A percentile compares a stretch with the other conserved stretches of the same genome.
These are phyloP conservation scores for Epinephelus fuscoguttatus DNA, from an alignment of 2,113 vertebrate genomes.

Conservation along the genomic window DNA sequence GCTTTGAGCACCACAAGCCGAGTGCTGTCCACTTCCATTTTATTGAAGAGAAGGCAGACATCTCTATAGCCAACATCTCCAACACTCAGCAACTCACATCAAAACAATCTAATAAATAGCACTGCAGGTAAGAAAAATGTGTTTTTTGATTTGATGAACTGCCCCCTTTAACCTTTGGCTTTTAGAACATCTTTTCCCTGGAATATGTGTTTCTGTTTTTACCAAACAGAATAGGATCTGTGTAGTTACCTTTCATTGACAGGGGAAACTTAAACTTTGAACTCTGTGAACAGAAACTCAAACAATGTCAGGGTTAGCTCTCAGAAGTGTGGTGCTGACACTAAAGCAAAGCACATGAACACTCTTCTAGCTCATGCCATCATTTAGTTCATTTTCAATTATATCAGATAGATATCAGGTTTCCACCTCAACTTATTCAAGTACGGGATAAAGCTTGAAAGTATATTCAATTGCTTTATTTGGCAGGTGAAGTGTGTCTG, in stretches of 20 bases:
- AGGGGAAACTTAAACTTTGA: too few species aligned
- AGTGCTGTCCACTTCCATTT: too few species aligned
- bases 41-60: too few species aligned
- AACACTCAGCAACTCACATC: too few species aligned
- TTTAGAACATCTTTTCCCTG: background rate
- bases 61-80: too few species aligned
- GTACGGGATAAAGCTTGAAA: background rate
- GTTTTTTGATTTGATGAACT: too few species aligned
- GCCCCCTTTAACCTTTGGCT: background rate
- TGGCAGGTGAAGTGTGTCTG: background rate
- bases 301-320: background rate
- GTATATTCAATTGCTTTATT: background rate
- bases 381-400: slow-evolving; percentile 1
- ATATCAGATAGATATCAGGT: background rate
- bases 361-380: background rate
- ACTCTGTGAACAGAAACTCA: background rate
- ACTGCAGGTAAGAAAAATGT: too few species aligned
- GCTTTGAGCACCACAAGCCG: too few species aligned
- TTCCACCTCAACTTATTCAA: background rate
- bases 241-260: background rate
- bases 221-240: background rate
- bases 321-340: background rate
- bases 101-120: too few species aligned
- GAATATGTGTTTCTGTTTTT: background rate
- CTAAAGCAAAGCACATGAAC: background rate